A percentile compares a stretch with the other conserved stretches of the same genome.
Evolutionary conservation across 2,888 invertebrate genomes (phyloP).

Genomic region (Chrysotoxum bicinctum): DNA sequence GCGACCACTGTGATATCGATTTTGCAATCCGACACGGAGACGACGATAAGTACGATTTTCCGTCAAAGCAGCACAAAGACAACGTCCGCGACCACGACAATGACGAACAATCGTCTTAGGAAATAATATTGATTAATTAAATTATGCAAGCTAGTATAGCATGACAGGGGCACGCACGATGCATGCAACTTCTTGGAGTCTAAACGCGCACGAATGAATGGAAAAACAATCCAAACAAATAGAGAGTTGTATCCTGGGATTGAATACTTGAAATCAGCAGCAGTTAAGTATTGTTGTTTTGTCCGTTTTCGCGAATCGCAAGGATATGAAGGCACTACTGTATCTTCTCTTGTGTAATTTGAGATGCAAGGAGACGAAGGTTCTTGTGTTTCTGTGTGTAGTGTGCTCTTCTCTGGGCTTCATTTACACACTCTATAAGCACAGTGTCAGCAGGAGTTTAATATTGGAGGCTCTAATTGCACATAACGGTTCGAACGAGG

Average conservation of each 20-base stretch:
- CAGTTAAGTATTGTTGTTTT: neutral
- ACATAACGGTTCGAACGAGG: slow-evolving; percentile 68
- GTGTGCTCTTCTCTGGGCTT: slow-evolving; percentile 32
- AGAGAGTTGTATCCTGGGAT: slow-evolving; percentile 1
- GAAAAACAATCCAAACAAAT: neutral
- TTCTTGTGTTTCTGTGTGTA: slow-evolving; percentile 35
- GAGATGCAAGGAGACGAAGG: slow-evolving; percentile 45
- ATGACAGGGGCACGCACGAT: slow-evolving; percentile 48
- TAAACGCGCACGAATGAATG: slow-evolving; percentile 45
- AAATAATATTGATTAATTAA: slow-evolving; percentile 71
- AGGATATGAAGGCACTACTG: slow-evolving; percentile 46
- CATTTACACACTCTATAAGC: slow-evolving; percentile 37
- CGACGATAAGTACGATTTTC: slow-evolving; percentile 10
- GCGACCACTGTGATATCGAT: slow-evolving; percentile 65
- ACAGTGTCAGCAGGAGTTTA: slow-evolving; percentile 52
- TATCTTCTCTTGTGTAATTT: slow-evolving; percentile 59
- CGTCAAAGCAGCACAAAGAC: slow-evolving; percentile 1
- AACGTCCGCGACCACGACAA: slow-evolving; percentile 32
- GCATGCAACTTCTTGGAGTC: slow-evolving; percentile 45
- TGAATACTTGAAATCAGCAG: neutral
- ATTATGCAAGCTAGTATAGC: slow-evolving; percentile 62
- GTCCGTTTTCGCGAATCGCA: slow-evolving; percentile 55
- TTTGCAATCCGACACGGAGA: slow-evolving; percentile 27
- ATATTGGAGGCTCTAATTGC: slow-evolving; percentile 59
- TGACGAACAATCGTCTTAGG: slow-evolving; percentile 41